phyloP scores from a whole-genome alignment of 2,797 vertebrate species.

The Crax fasciolata region DNA sequence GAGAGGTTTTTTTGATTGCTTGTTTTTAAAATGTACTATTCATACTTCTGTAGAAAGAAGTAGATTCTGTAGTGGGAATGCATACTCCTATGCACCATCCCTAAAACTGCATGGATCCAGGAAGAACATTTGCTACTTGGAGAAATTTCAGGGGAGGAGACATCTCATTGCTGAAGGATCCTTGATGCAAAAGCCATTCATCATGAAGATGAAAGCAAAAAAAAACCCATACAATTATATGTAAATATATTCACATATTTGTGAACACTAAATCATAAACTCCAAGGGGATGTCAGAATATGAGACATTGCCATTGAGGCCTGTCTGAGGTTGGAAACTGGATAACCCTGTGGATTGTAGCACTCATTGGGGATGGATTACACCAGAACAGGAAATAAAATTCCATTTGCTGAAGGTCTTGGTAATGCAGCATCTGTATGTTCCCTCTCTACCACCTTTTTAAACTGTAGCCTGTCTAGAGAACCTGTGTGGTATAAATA shows the following conservation, averaged over 20 bases:
- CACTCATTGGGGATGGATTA: neutral
- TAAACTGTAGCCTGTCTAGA: fast-evolving
- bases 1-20: neutral
- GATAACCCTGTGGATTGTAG: fast-evolving
- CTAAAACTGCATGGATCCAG: neutral
- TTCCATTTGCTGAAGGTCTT: neutral
- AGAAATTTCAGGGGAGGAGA: neutral
- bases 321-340: neutral
- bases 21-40: neutral
- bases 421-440: neutral
- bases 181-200: neutral
- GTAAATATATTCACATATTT: constrained; percentile 16
- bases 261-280: neutral
- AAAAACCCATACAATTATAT: neutral
- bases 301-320: neutral
- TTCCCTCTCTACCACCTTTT: neutral
- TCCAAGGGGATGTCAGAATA: neutral
- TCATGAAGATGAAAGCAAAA: neutral
- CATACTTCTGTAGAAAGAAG: neutral
- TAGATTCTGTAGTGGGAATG: neutral
- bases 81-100: neutral
- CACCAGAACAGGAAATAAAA: neutral
- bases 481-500: neutral
- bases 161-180: neutral
- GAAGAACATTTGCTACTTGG: neutral